phyloP scores from a whole-genome alignment of 2,113 vertebrate genomes.

The Myotis lucifugus region DNA sequence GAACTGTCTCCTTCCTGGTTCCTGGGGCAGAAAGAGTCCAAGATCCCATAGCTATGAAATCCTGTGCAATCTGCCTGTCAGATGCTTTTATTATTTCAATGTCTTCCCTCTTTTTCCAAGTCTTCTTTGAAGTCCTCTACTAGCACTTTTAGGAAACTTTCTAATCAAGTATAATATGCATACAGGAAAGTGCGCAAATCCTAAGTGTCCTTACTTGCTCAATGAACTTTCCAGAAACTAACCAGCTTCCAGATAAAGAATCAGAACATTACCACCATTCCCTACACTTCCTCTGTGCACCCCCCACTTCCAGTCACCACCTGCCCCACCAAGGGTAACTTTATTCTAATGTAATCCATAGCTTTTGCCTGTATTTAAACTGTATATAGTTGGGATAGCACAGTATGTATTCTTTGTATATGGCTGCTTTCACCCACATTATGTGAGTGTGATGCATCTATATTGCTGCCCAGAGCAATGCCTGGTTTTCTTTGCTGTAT shows the following conservation, averaged over 20 bases:
- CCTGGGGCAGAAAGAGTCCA: conserved; percentile 66
- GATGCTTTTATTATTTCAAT: background rate
- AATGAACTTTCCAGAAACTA: conserved; percentile 23
- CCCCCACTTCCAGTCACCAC: background rate
- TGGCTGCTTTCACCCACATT: background rate
- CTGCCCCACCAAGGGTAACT: background rate
- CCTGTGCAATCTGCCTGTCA: background rate
- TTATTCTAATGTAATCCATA: background rate
- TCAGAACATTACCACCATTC: background rate
- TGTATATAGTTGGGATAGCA: background rate
- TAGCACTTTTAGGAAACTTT: conserved; percentile 12
- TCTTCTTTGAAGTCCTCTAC: conserved; percentile 1
- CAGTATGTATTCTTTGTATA: background rate
- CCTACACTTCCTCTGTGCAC: background rate
- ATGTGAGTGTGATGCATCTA: too few relatives aligned
- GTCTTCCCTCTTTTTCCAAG: background rate
- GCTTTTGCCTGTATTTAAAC: background rate
- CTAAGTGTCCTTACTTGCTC: background rate
- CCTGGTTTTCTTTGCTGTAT: background rate
- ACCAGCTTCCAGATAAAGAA: conserved; percentile 23
- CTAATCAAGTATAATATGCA: background rate
- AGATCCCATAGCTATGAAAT: background rate
- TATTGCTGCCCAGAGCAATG: background rate
- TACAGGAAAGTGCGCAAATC: background rate
- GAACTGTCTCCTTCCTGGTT: conserved; percentile 75